A percentile compares a stretch with the other conserved stretches of the same genome.
These are phyloP conservation scores for Craseonycteris thonglongyai DNA, from an alignment of 2,113 vertebrate genomes.

Conservation along the genomic window DNA sequence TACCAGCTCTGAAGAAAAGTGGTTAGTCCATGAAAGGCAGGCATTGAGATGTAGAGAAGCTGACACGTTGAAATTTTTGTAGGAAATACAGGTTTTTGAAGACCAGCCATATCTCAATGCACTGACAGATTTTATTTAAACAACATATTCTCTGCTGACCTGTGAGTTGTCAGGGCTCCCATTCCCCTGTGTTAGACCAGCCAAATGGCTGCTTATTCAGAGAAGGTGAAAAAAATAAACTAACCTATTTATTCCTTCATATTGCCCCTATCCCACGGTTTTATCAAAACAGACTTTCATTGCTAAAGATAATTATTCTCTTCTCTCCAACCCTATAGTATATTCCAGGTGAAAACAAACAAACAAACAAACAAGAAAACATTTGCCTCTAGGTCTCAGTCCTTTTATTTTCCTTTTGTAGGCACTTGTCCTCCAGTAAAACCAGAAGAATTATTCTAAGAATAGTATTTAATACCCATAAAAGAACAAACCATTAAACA, in stretches of 20 bases:
- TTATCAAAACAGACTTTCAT: conserved; percentile 62
- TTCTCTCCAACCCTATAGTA: not conserved
- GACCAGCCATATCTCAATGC: conserved; percentile 34
- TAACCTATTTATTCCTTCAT: conserved; percentile 70
- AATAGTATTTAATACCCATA: conserved; percentile 33
- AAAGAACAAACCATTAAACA: conserved; percentile 36
- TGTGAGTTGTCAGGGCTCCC: conserved; percentile 51
- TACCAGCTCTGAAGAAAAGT: conserved; percentile 7
- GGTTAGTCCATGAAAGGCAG: conserved; percentile 34
- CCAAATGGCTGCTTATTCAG: conserved; percentile 71
- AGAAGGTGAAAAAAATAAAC: conserved; percentile 53
- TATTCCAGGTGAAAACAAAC: conserved; percentile 67
- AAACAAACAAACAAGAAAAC: too few species aligned
- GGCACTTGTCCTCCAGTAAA: conserved; percentile 20
- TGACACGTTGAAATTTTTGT: conserved; percentile 32
- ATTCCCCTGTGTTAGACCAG: conserved; percentile 53
- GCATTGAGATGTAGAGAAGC: not conserved
- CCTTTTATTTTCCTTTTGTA: conserved; percentile 4
- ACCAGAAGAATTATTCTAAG: not conserved
- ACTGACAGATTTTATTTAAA: conserved; percentile 64
- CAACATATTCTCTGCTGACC: conserved; percentile 65
- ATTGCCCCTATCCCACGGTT: conserved; percentile 11
- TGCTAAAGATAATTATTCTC: conserved; percentile 68
- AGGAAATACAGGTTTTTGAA: conserved; percentile 44
- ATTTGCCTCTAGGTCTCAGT: conserved; percentile 7